A percentile compares a stretch with the other conserved stretches of the same genome.
Conservation (phyloP, 2,113 vertebrate genomes). For the Cnemophilus loriae region DNA sequence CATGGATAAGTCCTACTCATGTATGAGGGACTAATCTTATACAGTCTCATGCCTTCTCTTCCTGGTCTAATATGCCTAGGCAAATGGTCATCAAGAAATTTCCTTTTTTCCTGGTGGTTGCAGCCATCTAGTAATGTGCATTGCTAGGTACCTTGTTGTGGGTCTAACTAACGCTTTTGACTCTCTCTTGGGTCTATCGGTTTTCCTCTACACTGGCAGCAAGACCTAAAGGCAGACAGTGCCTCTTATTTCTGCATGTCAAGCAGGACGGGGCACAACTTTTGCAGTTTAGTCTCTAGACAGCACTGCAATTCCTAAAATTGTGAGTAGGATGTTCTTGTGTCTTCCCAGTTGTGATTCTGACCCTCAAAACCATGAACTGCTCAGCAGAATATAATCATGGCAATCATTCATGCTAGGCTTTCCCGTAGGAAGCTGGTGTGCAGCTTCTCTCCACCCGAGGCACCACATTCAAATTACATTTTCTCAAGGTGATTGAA, state of each 20-base stretch:
- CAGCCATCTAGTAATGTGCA: neutral
- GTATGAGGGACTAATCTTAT: neutral
- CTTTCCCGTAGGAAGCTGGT: neutral
- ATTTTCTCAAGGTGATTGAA: neutral
- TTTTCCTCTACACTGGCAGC: neutral
- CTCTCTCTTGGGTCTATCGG: neutral
- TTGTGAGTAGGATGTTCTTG: neutral
- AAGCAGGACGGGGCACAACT: neutral
- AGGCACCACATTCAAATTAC: neutral
- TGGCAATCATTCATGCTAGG: neutral
- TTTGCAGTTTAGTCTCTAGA: neutral
- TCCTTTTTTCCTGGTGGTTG: neutral
- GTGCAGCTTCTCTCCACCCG: neutral
- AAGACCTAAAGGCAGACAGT: neutral
- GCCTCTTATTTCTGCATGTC: neutral
- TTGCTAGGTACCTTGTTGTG: neutral
- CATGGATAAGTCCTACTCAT: neutral
- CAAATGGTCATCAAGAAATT: neutral
- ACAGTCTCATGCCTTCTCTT: neutral
- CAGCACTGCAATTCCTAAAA: neutral
- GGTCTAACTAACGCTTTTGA: neutral
- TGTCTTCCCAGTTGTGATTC: neutral
- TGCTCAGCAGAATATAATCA: neutral
- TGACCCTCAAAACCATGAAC: neutral
- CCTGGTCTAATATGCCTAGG: neutral